A percentile compares a stretch with the other conserved stretches of the same genome.
These are phyloP conservation scores for Lasioglossum baleicum DNA, from an alignment of 1,140 invertebrate species.

Conservation along the genomic window DNA sequence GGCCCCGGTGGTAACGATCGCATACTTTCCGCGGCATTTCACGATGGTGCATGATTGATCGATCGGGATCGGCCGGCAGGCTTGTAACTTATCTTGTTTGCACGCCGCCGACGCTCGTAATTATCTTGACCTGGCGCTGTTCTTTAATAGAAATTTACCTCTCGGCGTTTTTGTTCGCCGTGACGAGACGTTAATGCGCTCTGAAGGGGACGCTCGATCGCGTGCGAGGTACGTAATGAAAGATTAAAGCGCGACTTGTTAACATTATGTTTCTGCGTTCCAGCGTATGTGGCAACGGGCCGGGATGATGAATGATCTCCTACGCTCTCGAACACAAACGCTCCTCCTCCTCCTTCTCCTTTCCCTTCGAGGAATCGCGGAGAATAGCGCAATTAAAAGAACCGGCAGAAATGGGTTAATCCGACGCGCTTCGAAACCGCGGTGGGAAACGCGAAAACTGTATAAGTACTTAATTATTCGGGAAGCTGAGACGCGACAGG, in stretches of 20 bases:
- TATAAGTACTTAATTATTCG: not conserved
- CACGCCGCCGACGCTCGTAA: conserved; percentile 29
- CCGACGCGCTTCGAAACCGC: not conserved
- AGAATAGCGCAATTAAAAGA: not conserved
- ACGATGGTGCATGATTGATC: conserved; percentile 38
- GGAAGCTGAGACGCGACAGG: too few species aligned
- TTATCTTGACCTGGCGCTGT: conserved; percentile 23
- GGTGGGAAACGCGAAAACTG: not conserved
- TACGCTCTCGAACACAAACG: not conserved
- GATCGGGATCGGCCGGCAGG: conserved; percentile 33
- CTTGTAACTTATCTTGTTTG: conserved; percentile 45
- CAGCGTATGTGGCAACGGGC: conserved; percentile 23
- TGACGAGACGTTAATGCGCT: conserved; percentile 24
- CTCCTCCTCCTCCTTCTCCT: not conserved
- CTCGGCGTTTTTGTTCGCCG: not conserved
- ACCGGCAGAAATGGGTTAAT: not conserved
- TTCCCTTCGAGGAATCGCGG: not conserved
- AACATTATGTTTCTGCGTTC: conserved; percentile 35
- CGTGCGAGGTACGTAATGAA: conserved; percentile 19
- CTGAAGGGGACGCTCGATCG: conserved; percentile 14
- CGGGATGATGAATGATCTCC: conserved; percentile 26
- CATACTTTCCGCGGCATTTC: conserved; percentile 7
- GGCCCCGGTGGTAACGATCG: not conserved
- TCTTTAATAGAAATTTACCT: conserved; percentile 41
- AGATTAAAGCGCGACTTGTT: conserved; percentile 33